Evolutionary conservation across 2,113 vertebrate species (phyloP).

Genomic region (Eulacestoma nigropectus): DNA sequence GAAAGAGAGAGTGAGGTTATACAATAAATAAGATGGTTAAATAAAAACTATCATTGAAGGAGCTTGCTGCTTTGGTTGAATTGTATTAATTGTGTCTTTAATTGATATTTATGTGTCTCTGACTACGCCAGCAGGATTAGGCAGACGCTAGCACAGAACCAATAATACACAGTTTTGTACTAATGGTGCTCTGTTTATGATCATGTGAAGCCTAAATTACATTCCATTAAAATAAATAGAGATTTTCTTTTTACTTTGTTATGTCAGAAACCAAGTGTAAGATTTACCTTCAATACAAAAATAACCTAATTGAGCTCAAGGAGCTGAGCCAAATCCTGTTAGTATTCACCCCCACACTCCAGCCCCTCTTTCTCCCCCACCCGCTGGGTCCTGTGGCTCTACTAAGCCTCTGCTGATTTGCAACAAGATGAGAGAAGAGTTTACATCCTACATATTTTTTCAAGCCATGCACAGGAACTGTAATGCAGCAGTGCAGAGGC

Average conservation of each 20-base stretch:
- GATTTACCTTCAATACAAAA: neutral
- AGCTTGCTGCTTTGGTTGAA: neutral
- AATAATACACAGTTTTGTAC: neutral
- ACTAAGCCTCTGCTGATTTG: neutral
- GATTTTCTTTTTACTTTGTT: neutral
- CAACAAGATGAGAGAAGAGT: neutral
- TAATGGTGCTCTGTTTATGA: neutral
- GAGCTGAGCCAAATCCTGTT: neutral
- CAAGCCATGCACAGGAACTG: neutral
- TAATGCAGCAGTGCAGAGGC: constrained; percentile 9
- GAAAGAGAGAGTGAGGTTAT: neutral
- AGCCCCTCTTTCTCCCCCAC: neutral
- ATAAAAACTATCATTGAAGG: neutral
- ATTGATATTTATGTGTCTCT: neutral
- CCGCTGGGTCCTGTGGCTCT: neutral
- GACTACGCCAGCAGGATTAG: neutral
- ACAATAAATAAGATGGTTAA: neutral
- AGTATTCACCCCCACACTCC: neutral
- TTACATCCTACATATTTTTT: constrained; percentile 13
- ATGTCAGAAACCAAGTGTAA: neutral
- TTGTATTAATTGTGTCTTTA: neutral
- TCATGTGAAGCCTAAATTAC: neutral
- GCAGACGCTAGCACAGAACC: neutral
- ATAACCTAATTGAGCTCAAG: neutral
- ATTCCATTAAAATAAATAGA: neutral